Evolutionary conservation across 2,888 invertebrate genomes (phyloP).

Genomic region (Polydrusus pterygomalis): DNA sequence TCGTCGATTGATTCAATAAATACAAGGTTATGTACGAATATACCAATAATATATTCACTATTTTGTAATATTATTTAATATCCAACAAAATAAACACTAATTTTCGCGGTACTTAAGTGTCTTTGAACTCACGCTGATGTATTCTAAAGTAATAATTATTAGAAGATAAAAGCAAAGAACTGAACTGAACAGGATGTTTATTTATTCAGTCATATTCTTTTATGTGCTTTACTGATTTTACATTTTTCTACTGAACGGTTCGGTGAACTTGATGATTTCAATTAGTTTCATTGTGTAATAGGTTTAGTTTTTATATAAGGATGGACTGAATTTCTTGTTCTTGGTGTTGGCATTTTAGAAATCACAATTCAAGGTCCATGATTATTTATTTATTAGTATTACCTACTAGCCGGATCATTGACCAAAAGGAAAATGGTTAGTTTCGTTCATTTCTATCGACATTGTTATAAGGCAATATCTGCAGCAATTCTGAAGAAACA

Average conservation of each 20-base stretch:
- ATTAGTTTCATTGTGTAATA: not conserved
- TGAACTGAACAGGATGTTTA: slow-evolving; percentile 10
- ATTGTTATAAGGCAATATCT: no score
- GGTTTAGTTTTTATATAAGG: not conserved
- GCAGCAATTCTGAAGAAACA: no score
- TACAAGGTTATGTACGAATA: no score
- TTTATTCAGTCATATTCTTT: slow-evolving; percentile 2
- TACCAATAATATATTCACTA: not conserved
- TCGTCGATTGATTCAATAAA: no score
- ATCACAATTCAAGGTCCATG: not conserved
- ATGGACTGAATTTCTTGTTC: not conserved
- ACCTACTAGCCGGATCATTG: no score
- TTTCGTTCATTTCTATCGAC: no score
- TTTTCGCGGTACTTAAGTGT: not conserved
- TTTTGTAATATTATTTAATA: not conserved
- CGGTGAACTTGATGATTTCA: not conserved
- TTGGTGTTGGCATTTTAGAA: not conserved
- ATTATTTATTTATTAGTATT: no score
- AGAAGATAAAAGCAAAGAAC: not conserved
- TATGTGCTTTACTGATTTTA: slow-evolving; percentile 1
- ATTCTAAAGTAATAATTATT: not conserved
- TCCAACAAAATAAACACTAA: not conserved
- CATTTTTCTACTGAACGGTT: not conserved
- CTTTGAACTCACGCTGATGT: slow-evolving; percentile 4
- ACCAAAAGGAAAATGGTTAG: no score